phyloP scores from a whole-genome alignment of 2,797 vertebrate species.

The Pipistrellus pygmaeus region DNA sequence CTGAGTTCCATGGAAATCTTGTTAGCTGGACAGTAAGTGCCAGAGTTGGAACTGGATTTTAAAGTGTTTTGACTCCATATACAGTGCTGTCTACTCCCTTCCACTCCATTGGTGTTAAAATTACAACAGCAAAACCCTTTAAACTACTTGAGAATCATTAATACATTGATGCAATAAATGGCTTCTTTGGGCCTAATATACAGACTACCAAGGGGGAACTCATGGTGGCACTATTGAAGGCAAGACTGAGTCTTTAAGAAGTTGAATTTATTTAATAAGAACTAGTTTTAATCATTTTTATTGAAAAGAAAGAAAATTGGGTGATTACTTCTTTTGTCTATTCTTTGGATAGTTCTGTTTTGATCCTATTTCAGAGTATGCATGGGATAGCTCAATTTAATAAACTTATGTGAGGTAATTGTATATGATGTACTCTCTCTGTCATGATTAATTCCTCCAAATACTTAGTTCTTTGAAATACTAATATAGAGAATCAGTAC shows the following conservation, averaged over 20 bases:
- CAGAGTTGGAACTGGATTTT: background rate
- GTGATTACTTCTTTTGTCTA: constrained; percentile 67
- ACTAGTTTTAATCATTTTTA: constrained; percentile 72
- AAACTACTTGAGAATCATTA: constrained; percentile 39
- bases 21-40: background rate
- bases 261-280: constrained; percentile 54
- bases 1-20: background rate
- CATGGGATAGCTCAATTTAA: constrained; percentile 38
- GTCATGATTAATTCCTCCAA: constrained; percentile 61
- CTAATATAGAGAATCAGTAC: constrained; percentile 56
- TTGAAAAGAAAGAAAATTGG: constrained; percentile 56
- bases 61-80: background rate
- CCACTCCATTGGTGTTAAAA: background rate
- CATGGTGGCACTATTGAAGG: background rate
- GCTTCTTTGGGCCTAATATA: constrained; percentile 38
- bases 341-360: constrained; percentile 64
- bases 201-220: constrained; percentile 24
- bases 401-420: constrained; percentile 60
- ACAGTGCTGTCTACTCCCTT: background rate
- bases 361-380: constrained; percentile 44
- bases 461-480: constrained; percentile 71
- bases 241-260: constrained; percentile 40
- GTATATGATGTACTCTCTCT: constrained; percentile 37
- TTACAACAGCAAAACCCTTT: constrained; percentile 22
- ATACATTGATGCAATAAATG: constrained; percentile 23